Conservation (phyloP, 2,797 vertebrate genomes). For the Argya squamiceps region DNA sequence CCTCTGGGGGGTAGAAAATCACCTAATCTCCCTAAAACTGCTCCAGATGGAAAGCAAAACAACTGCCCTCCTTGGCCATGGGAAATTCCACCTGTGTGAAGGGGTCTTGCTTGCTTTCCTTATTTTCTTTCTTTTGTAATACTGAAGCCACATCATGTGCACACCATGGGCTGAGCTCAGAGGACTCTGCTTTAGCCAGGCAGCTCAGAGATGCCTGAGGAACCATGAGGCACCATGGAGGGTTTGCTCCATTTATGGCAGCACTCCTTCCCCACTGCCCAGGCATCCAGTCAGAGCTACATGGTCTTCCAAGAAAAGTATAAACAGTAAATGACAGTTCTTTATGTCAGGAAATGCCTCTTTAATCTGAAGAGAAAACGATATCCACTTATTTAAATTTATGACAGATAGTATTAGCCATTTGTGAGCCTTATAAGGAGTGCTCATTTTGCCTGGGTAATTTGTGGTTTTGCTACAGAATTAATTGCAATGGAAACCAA, state of each 20-base stretch:
- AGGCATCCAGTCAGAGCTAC: not conserved
- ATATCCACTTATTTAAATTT: not conserved
- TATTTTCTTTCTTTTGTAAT: not conserved
- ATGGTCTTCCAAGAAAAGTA: not conserved
- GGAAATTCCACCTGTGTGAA: not conserved
- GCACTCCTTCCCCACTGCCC: rapidly evolving
- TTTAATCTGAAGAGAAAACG: constrained; percentile 35
- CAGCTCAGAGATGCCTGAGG: not conserved
- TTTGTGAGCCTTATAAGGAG: constrained; percentile 9
- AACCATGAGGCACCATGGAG: not conserved
- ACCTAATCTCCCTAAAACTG: not conserved
- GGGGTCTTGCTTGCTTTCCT: not conserved
- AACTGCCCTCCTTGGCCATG: rapidly evolving
- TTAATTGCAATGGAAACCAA: not conserved
- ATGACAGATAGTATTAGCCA: not conserved
- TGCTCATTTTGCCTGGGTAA: not conserved
- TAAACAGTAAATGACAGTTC: constrained; percentile 8
- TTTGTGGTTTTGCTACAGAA: not conserved
- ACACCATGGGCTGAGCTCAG: rapidly evolving
- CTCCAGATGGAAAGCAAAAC: not conserved
- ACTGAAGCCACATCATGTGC: not conserved
- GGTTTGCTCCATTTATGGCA: not conserved
- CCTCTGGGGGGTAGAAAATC: not conserved
- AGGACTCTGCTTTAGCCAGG: not conserved
- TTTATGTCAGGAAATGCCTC: constrained; percentile 47